These are phyloP conservation scores for Hiodon alosoides DNA, from an alignment of 2,113 vertebrate genomes.

Conservation along the genomic window DNA sequence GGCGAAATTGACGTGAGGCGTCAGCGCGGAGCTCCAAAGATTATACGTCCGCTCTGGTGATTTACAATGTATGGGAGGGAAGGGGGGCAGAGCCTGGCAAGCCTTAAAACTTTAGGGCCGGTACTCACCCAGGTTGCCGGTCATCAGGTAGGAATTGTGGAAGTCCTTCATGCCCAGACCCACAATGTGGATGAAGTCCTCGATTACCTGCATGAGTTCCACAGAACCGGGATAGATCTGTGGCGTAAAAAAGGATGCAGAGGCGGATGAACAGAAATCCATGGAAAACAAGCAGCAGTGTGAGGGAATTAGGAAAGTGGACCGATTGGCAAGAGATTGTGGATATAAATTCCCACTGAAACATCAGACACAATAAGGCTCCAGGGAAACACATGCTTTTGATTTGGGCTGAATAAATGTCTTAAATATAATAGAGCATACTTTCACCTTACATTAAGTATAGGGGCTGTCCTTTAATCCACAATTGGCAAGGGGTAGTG, in stretches of 20 bases:
- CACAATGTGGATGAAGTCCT: conserved; percentile 99
- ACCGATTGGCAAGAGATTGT: no score
- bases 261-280: no score
- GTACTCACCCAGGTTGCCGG: conserved; percentile 95
- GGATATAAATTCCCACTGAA: no score
- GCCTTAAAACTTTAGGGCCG: neutral
- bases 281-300: no score
- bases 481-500: no score
- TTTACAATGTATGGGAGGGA: conserved; percentile 25
- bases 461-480: no score
- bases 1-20: conserved; percentile 43
- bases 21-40: conserved; percentile 32
- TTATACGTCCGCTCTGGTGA: conserved; percentile 32
- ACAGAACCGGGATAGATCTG: conserved; percentile 96
- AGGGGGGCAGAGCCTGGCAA: neutral
- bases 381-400: no score
- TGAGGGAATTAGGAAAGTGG: no score
- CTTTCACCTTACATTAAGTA: no score
- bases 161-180: conserved; percentile 99
- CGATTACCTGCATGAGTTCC: conserved; percentile 98
- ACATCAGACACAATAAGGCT: no score
- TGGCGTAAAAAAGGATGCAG: conserved; percentile 8
- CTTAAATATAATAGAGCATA: no score
- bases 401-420: no score
- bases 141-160: conserved; percentile 99